Percentiles rank a stretch among this genome's conserved stretches.
Conservation (phyloP, 2,113 vertebrate genomes). For the Upupa epops region DNA sequence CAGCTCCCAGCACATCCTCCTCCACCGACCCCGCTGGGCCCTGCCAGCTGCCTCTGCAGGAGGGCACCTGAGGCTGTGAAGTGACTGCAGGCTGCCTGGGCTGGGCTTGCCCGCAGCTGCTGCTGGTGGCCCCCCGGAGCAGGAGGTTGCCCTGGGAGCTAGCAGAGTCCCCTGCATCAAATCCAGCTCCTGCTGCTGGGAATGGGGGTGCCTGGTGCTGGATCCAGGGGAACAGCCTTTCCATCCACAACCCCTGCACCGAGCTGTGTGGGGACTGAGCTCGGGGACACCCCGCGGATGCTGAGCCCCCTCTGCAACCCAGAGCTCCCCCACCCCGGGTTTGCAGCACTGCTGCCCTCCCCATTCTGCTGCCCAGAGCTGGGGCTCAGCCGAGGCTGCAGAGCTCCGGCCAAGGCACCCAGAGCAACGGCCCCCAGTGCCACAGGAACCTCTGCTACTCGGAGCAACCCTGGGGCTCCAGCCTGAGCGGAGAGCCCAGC, state of each 20-base stretch:
- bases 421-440: background rate
- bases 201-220: background rate
- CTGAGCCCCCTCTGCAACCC: background rate
- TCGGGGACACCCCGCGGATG: too few relatives aligned
- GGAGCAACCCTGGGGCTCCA: background rate
- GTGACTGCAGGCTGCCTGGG: too few relatives aligned
- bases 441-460: background rate
- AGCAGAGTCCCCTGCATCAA: fast-evolving
- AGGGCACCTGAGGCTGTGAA: too few relatives aligned
- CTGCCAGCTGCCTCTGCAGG: too few relatives aligned
- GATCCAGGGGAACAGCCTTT: background rate
- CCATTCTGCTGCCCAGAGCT: background rate
- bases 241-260: background rate
- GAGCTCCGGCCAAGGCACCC: background rate
- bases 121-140: background rate
- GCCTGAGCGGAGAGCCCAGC: background rate
- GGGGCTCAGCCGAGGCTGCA: background rate
- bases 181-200: background rate
- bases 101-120: too few relatives aligned
- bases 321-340: background rate
- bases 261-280: background rate
- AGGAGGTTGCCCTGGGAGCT: fast-evolving
- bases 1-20: background rate
- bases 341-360: too few relatives aligned
- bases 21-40: too few relatives aligned